Base-by-base conservation (phyloP, 1,140 invertebrate genomes). In the Papilio machaon region DNA sequence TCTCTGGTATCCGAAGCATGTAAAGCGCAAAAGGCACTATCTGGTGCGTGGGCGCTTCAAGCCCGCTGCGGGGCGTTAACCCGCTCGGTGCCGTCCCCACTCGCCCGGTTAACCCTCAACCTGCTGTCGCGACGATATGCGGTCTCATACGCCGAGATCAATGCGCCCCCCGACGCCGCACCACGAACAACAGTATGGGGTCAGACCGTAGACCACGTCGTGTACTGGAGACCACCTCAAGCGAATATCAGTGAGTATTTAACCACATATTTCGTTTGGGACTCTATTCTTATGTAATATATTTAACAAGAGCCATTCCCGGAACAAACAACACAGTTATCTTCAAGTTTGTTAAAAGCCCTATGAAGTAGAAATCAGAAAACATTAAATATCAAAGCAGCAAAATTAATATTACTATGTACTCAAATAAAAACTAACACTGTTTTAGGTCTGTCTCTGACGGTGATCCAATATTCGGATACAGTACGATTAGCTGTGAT, bases 191-290 rank as follows among this genome's bases (percentile, higher is more conserved):
- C 96, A n/a, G 82, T 96, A 9, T 97, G 97, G 95, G 96, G 97
- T 1, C 96, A 97, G 73, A 95, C 95, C 49, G 95, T 98, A 0
- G 95, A 96, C 23, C 95, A 95, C 81, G 95, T 97, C 0, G 90
- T 98, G n/a, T 97, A 97, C 83, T 98, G 97, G 96, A 95, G 97
- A 83, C 97, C 97, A 43, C 97, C 97, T 4, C 97, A 97, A 91
- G 97, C 97, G 38, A 98, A 98, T 90, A 97, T 97, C 60, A 96
- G 97, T 97, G 94, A 96, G 96, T 87, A 79, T 78, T 19, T 4
- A 79, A 54, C 19, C 54, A 77, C 38, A 30, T 2, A 19, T 19
- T 58, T 2, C 2, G 2, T 58, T 8, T 58, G 2, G 17, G n/a
- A 43, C 38, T 43, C 38, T 4, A 7, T 43, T 43, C 38, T 43